Percentiles rank a stretch among this genome's conserved stretches.
phyloP scores from a whole-genome alignment of 2,888 invertebrate species.

The Nephrotoma guestfalica region DNA sequence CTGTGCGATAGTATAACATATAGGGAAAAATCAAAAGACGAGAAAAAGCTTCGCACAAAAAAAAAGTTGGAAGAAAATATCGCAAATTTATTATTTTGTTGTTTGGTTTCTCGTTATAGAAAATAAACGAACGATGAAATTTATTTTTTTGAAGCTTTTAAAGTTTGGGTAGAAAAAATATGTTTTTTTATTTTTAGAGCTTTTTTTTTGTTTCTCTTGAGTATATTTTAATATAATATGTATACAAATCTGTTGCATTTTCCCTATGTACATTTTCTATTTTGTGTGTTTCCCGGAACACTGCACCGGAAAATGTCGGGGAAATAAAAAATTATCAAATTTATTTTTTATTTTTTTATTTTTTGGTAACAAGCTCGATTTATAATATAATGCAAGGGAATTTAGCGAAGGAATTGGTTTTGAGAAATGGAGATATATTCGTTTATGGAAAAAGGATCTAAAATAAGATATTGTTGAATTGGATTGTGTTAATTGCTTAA shows the following conservation, averaged over 20 bases:
- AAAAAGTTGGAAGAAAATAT: not conserved
- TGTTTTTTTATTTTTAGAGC: not conserved
- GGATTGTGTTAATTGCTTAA: too few relatives aligned
- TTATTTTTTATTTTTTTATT: not conserved
- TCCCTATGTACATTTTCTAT: not conserved
- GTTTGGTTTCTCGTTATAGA: not conserved
- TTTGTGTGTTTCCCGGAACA: not conserved
- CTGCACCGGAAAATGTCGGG: not conserved
- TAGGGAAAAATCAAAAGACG: not conserved
- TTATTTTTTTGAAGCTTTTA: not conserved
- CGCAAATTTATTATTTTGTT: not conserved
- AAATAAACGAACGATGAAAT: not conserved
- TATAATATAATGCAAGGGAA: not conserved
- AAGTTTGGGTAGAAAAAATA: not conserved
- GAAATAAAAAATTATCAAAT: not conserved
- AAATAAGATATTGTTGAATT: too few relatives aligned
- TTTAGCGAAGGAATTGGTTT: not conserved
- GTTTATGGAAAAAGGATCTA: too few relatives aligned
- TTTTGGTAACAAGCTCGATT: not conserved
- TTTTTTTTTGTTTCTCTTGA: not conserved
- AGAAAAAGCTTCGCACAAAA: not conserved
- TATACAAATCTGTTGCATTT: not conserved
- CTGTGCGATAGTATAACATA: too few relatives aligned
- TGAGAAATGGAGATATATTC: not conserved
- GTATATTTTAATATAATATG: not conserved